Conservation (phyloP, 2,113 vertebrate genomes). For the Phaethornis superciliosus region DNA sequence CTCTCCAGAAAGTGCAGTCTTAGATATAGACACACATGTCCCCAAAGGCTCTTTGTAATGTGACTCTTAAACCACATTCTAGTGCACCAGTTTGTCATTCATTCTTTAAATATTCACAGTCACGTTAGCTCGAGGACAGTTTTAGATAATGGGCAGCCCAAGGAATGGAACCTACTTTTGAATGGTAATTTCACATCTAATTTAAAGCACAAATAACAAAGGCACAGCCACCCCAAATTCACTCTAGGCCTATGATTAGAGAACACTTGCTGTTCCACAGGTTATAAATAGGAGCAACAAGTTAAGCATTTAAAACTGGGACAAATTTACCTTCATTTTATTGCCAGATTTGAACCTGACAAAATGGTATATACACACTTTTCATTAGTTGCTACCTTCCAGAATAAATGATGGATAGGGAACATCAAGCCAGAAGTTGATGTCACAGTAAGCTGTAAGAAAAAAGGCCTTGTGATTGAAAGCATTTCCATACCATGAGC, state of each 20-base stretch:
- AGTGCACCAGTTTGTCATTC: background rate
- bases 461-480: slow-evolving; percentile 20
- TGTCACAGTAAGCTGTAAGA: background rate
- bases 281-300: background rate
- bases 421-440: background rate
- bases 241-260: background rate
- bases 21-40: background rate
- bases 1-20: background rate
- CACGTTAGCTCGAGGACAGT: background rate
- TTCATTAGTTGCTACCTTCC: background rate
- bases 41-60: background rate
- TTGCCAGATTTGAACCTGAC: background rate
- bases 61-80: background rate
- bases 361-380: background rate
- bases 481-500: background rate
- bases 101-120: background rate
- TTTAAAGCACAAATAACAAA: background rate
- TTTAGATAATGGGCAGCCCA: background rate
- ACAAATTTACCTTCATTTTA: background rate
- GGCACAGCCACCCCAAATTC: background rate
- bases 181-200: background rate
- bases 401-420: background rate
- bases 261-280: background rate
- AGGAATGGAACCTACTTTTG: background rate
- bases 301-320: background rate